A percentile compares a stretch with the other conserved stretches of the same genome.
These are phyloP conservation scores for Sinelater perroti DNA, from an alignment of 2,888 invertebrate genomes.

Conservation along the genomic window DNA sequence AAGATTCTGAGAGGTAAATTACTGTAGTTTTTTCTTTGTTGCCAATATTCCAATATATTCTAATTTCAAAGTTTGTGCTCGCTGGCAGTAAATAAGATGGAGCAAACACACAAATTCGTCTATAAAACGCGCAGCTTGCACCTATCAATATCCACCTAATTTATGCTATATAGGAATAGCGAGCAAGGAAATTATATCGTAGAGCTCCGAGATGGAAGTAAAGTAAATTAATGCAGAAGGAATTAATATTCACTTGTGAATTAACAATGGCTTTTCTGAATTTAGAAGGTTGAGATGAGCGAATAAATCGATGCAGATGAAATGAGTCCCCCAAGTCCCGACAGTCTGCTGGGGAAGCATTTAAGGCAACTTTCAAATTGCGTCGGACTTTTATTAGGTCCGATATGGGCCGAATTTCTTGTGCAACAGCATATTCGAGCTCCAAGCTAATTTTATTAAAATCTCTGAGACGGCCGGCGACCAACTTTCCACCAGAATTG, in stretches of 20 bases:
- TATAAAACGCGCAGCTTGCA: slow-evolving; percentile 19
- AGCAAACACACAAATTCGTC: neutral
- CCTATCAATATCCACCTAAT: slow-evolving; percentile 31
- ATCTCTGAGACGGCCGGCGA: no score
- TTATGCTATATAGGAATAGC: slow-evolving; percentile 20
- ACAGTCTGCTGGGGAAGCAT: slow-evolving; percentile 7
- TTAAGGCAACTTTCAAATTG: slow-evolving; percentile 5
- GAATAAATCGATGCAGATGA: slow-evolving; percentile 30
- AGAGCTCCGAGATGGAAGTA: slow-evolving; percentile 30
- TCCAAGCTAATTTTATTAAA: no score
- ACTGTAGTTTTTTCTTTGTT: no score
- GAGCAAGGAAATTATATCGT: slow-evolving; percentile 33
- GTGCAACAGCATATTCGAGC: no score
- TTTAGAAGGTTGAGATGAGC: slow-evolving; percentile 30
- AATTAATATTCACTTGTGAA: slow-evolving; percentile 36
- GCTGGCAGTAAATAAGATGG: no score
- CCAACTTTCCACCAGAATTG: no score
- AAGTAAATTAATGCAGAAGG: slow-evolving; percentile 37
- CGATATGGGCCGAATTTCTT: neutral
- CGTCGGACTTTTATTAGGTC: neutral
- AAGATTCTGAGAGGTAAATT: no score
- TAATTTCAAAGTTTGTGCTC: no score
- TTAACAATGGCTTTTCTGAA: slow-evolving; percentile 35
- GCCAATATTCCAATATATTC: no score
- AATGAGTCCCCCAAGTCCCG: slow-evolving; percentile 18